phyloP scores from a whole-genome alignment of 2,113 vertebrate species.

The Labeo rohita region DNA sequence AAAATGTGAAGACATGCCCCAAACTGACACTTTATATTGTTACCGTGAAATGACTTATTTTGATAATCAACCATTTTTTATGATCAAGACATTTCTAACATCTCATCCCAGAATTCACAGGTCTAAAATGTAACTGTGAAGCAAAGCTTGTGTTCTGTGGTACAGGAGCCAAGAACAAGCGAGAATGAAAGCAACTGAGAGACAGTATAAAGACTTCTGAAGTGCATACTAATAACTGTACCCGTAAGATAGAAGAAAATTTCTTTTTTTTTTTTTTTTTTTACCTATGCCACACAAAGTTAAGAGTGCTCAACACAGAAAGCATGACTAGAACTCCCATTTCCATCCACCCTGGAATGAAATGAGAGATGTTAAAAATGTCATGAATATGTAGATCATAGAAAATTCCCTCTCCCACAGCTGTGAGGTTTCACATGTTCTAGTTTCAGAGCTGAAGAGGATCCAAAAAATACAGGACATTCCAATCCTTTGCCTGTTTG shows the following conservation, averaged over 20 bases:
- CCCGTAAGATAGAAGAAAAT: constrained; percentile 28
- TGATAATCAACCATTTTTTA: background rate
- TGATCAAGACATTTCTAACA: background rate
- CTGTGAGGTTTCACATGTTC: constrained; percentile 31
- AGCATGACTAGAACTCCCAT: background rate
- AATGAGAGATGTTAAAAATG: constrained; percentile 25
- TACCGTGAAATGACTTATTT: no score
- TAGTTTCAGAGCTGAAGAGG: constrained; percentile 4
- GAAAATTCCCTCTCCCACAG: constrained; percentile 27
- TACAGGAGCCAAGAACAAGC: background rate
- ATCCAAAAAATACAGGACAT: constrained; percentile 28
- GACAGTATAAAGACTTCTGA: constrained; percentile 15
- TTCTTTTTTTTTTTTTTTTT: background rate
- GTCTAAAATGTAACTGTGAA: background rate
- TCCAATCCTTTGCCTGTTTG: background rate
- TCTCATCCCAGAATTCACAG: background rate
- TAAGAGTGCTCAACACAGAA: constrained; percentile 2
- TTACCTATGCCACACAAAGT: background rate
- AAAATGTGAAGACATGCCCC: no score
- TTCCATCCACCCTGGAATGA: constrained; percentile 14
- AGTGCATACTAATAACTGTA: background rate
- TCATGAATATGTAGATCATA: constrained; percentile 39
- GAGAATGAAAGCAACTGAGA: background rate
- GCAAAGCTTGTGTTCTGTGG: background rate
- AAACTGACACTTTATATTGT: no score